Conservation (phyloP, 2,113 vertebrate genomes). For the Loxodonta africana region DNA sequence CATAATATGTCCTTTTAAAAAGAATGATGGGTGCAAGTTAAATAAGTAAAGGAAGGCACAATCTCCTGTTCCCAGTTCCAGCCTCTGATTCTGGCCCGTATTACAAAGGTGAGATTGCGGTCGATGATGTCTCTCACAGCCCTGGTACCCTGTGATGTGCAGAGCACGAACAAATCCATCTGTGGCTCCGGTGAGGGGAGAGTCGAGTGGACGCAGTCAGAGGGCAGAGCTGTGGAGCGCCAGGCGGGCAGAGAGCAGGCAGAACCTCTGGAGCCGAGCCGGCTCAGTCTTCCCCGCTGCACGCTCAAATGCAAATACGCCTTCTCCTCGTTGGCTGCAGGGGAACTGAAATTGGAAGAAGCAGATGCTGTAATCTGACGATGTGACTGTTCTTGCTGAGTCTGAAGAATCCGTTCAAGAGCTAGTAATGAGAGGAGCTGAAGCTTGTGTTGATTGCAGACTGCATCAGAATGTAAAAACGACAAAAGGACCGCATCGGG, state of each 20-base stretch:
- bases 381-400: slow-evolving; percentile 87
- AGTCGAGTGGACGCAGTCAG: background rate
- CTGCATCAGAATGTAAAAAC: slow-evolving; percentile 84
- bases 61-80: rapidly evolving
- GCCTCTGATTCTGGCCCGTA: rapidly evolving
- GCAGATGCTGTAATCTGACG: slow-evolving; percentile 85
- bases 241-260: slow-evolving; percentile 58
- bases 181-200: background rate
- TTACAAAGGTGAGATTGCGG: background rate
- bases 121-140: rapidly evolving
- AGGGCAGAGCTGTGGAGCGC: slow-evolving; percentile 13
- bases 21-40: background rate
- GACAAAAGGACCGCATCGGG: slow-evolving; percentile 83
- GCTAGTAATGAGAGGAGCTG: slow-evolving; percentile 88
- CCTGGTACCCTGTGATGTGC: rapidly evolving
- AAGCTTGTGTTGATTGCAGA: slow-evolving; percentile 86
- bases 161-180: background rate
- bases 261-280: slow-evolving; percentile 39
- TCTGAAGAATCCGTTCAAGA: slow-evolving; percentile 90
- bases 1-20: rapidly evolving
- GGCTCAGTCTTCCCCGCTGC: slow-evolving; percentile 1
- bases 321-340: slow-evolving; percentile 40
- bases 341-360: slow-evolving; percentile 83
- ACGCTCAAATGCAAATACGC: slow-evolving; percentile 70
- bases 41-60: rapidly evolving